These are phyloP conservation scores for Aphis gossypii DNA, from an alignment of 1,140 invertebrate species.

Conservation along the genomic window DNA sequence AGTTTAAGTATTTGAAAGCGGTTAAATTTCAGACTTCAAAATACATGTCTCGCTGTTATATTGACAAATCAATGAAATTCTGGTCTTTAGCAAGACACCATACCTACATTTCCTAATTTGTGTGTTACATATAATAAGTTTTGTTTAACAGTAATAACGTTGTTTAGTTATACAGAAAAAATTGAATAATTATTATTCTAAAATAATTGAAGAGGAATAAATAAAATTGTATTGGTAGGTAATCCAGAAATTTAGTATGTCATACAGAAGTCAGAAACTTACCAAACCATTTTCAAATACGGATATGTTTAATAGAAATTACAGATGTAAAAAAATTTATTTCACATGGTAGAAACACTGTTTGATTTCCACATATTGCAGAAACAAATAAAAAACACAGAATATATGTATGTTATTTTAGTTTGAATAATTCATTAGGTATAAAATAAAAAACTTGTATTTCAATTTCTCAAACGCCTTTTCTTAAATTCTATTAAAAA, in stretches of 20 bases:
- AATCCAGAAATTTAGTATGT: not conserved
- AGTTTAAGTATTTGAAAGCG: not conserved
- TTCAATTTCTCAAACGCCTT: not conserved
- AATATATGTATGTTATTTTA: not conserved
- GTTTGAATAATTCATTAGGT: not conserved
- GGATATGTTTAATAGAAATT: not conserved
- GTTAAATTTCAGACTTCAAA: not conserved
- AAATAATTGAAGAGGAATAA: not conserved
- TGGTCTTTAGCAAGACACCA: not conserved
- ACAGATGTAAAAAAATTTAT: not conserved
- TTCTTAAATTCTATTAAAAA: conserved; percentile 35
- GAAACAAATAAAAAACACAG: not conserved
- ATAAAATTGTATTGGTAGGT: not conserved
- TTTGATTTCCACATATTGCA: not conserved
- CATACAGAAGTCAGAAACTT: not conserved
- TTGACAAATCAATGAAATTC: not conserved
- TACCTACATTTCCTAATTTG: not conserved
- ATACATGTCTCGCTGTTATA: not conserved
- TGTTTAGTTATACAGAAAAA: not conserved
- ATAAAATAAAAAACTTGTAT: not conserved
- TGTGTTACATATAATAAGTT: not conserved
- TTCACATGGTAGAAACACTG: not conserved
- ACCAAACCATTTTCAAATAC: not conserved
- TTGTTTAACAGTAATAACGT: not conserved
- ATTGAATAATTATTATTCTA: not conserved